These are phyloP conservation scores for Antennarius striatus DNA, from an alignment of 2,113 vertebrate species.

Conservation along the genomic window DNA sequence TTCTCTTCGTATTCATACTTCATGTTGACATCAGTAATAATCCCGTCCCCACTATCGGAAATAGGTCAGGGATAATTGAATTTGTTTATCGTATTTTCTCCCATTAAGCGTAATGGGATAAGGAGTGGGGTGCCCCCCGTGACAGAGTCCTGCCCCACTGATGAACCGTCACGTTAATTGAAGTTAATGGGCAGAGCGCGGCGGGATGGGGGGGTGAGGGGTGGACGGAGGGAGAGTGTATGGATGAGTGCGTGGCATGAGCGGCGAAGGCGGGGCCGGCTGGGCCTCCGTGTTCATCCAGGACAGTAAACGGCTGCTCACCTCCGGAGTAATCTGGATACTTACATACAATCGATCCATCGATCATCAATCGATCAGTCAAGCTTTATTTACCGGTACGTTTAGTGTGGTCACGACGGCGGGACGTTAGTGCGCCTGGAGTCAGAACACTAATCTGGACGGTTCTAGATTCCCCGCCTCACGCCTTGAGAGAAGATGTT, in stretches of 20 bases:
- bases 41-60: slow-evolving; percentile 67
- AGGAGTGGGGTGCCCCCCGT: slow-evolving; percentile 61
- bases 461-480: too few relatives aligned
- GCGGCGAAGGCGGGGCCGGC: slow-evolving; percentile 44
- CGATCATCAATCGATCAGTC: too few relatives aligned
- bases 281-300: slow-evolving; percentile 36
- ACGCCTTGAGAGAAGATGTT: too few relatives aligned
- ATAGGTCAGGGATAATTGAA: slow-evolving; percentile 81
- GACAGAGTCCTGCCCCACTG: slow-evolving; percentile 72
- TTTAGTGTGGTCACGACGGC: too few relatives aligned
- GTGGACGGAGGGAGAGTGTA: slow-evolving; percentile 43
- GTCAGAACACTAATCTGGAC: too few relatives aligned
- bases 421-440: too few relatives aligned
- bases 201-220: slow-evolving; percentile 45
- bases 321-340: slow-evolving; percentile 25
- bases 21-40: slow-evolving; percentile 74
- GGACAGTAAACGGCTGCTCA: slow-evolving; percentile 10
- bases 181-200: slow-evolving; percentile 78
- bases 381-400: too few relatives aligned
- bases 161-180: slow-evolving; percentile 80
- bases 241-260: slow-evolving; percentile 57
- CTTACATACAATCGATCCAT: slow-evolving; percentile 22
- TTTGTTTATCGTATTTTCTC: slow-evolving; percentile 78
- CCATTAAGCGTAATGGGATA: slow-evolving; percentile 77
- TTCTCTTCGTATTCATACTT: slow-evolving; percentile 73